Evolutionary conservation across 2,113 vertebrate species (phyloP).

Genomic region (Gopherus flavomarginatus): DNA sequence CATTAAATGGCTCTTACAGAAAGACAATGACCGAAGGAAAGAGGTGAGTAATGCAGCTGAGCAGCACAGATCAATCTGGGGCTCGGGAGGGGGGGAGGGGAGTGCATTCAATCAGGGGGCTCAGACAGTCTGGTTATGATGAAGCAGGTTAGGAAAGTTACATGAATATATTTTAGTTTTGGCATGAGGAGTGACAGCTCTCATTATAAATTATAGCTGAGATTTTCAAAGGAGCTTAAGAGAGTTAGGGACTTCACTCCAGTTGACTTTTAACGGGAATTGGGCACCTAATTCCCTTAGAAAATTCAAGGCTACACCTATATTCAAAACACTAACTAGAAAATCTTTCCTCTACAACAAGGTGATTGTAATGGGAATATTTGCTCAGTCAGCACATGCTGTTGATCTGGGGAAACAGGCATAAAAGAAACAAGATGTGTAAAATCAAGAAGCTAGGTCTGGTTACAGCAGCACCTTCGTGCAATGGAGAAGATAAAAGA

Average conservation of each 20-base stretch:
- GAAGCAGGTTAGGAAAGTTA: background rate
- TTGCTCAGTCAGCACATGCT: background rate
- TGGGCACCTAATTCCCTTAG: background rate
- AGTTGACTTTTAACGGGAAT: background rate
- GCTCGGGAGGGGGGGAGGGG: too few species aligned
- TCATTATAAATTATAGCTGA: background rate
- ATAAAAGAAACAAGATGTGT: slow-evolving; percentile 52
- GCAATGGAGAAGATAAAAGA: slow-evolving; percentile 42
- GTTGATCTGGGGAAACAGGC: slow-evolving; percentile 15
- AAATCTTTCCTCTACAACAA: slow-evolving; percentile 2
- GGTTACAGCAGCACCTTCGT: slow-evolving; percentile 50
- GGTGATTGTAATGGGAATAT: background rate
- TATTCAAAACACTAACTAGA: slow-evolving; percentile 29
- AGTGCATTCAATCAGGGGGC: background rate
- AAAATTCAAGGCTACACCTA: background rate
- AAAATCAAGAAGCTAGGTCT: slow-evolving; percentile 26
- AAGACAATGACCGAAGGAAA: slow-evolving; percentile 96
- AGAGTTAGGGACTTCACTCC: background rate
- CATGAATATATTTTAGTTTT: background rate
- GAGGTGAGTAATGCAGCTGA: slow-evolving; percentile 82
- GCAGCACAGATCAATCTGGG: background rate
- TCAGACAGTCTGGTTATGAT: background rate
- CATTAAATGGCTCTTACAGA: slow-evolving; percentile 94
- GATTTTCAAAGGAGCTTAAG: background rate
- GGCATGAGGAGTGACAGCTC: background rate